A percentile compares a stretch with the other conserved stretches of the same genome.
Evolutionary conservation across 1,140 invertebrate genomes (phyloP).

Genomic region (Oryzaephilus surinamensis): DNA sequence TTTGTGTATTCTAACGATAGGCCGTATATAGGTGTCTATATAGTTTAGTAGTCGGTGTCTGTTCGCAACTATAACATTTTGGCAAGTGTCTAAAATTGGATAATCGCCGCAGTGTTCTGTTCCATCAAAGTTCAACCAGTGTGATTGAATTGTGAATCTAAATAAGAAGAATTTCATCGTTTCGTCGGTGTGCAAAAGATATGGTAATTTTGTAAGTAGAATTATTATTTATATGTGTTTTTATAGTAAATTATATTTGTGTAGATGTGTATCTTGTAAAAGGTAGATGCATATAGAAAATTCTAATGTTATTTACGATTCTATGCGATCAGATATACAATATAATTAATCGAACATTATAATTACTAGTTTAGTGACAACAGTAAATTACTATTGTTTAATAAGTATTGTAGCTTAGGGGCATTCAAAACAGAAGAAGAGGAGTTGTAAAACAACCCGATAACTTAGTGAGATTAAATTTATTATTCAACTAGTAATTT

Average conservation of each 20-base stretch:
- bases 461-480: slow-evolving; percentile 12
- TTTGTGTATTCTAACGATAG: slow-evolving; percentile 16
- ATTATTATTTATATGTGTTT: neutral
- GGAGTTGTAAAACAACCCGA: too few relatives aligned
- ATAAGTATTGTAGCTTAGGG: slow-evolving; percentile 21
- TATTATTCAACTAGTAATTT: too few relatives aligned
- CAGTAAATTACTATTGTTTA: slow-evolving; percentile 30
- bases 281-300: slow-evolving; percentile 4
- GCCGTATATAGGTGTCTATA: slow-evolving; percentile 5
- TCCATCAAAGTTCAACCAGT: slow-evolving; percentile 1
- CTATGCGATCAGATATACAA: slow-evolving; percentile 20
- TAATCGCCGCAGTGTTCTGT: too few relatives aligned
- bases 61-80: too few relatives aligned
- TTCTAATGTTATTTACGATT: slow-evolving; percentile 13
- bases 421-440: too few relatives aligned
- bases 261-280: neutral
- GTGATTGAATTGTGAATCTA: neutral
- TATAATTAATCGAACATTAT: slow-evolving; percentile 29
- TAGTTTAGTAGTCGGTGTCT: neutral
- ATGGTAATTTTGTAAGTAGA: slow-evolving; percentile 35
- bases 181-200: slow-evolving; percentile 19
- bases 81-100: too few relatives aligned
- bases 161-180: slow-evolving; percentile 1
- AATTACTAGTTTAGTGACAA: slow-evolving; percentile 27
- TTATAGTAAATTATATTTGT: neutral